Evolutionary conservation across 2,797 vertebrate genomes (phyloP).

Genomic region (Euthynnus affinis): DNA sequence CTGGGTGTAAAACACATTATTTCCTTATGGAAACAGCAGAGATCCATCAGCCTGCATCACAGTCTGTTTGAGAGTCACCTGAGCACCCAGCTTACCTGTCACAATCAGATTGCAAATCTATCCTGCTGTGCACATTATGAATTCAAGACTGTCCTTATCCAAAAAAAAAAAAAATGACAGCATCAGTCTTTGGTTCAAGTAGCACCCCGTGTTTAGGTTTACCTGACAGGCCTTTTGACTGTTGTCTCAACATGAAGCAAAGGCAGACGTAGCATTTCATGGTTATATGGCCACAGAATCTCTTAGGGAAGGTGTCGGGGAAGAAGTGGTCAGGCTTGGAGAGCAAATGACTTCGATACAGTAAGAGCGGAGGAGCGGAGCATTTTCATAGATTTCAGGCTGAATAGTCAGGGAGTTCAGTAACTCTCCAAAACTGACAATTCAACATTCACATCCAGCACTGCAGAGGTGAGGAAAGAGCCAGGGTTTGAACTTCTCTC

Average conservation of each 20-base stretch:
- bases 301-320: neutral
- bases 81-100: constrained; percentile 37
- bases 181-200: neutral
- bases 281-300: too few species aligned
- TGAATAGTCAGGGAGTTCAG: too few species aligned
- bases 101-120: neutral
- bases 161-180: neutral
- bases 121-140: neutral
- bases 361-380: neutral
- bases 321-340: neutral
- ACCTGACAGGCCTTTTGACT: neutral
- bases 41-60: constrained; percentile 76
- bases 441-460: too few species aligned
- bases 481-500: too few species aligned
- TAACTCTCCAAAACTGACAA: too few species aligned
- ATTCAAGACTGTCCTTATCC: neutral
- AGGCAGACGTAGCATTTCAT: too few species aligned
- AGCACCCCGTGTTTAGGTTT: neutral
- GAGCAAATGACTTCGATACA: neutral
- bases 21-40: constrained; percentile 74
- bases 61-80: constrained; percentile 42
- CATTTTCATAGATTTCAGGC: neutral
- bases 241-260: neutral
- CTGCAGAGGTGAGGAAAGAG: too few species aligned
- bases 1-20: constrained; percentile 76